A percentile compares a stretch with the other conserved stretches of the same genome.
phyloP scores from a whole-genome alignment of 2,797 vertebrate genomes.

The Masticophis lateralis region DNA sequence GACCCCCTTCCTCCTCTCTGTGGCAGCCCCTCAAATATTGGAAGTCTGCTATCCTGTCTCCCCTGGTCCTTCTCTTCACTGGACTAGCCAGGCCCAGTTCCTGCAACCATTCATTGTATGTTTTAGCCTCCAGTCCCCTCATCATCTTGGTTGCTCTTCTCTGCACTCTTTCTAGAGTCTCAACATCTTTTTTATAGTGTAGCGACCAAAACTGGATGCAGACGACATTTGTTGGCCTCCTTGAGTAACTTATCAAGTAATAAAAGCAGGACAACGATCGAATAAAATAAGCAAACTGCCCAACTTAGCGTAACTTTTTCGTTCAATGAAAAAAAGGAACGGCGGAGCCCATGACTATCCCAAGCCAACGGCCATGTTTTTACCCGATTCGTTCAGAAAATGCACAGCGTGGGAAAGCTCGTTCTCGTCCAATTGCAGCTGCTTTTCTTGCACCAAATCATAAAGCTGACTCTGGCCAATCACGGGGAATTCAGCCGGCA shows the following conservation, averaged over 20 bases:
- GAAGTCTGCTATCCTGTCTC: no score
- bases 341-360: neutral
- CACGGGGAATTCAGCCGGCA: constrained; percentile 86
- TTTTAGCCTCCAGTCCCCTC: no score
- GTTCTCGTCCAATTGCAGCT: constrained; percentile 88
- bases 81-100: no score
- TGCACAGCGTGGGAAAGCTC: constrained; percentile 90
- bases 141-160: no score
- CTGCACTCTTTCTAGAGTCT: no score
- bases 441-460: constrained; percentile 84
- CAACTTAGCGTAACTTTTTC: neutral
- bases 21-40: no score
- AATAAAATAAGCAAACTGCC: neutral
- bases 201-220: no score
- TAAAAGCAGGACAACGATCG: neutral
- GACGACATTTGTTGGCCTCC: neutral
- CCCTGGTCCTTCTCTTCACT: no score
- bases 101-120: rapidly evolving
- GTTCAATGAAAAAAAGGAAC: rapidly evolving
- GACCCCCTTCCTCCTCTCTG: no score
- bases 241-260: neutral
- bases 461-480: constrained; percentile 80
- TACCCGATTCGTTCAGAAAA: constrained; percentile 94
- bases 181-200: no score
- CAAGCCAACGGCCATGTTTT: constrained; percentile 5